phyloP scores from a whole-genome alignment of 2,113 vertebrate species.

The Naja naja region DNA sequence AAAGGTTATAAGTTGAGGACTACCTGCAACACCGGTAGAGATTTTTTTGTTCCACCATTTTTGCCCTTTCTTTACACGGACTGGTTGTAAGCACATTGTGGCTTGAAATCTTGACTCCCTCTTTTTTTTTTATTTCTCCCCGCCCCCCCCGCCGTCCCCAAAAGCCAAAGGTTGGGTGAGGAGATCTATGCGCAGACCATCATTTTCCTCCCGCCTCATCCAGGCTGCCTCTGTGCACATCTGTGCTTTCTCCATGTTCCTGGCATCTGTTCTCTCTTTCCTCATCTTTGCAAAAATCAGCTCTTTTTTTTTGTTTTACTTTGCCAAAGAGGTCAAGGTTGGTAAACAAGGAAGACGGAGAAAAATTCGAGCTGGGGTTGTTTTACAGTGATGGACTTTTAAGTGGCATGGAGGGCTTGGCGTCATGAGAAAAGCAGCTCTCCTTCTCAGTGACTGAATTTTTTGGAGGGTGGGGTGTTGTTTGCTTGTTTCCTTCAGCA shows the following conservation, averaged over 20 bases:
- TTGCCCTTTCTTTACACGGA: not conserved
- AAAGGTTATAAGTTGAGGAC: not conserved
- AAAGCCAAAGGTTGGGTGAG: not conserved
- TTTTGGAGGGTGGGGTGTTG: too few species aligned
- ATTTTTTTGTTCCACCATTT: not conserved
- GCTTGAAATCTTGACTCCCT: too few species aligned
- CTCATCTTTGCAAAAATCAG: not conserved
- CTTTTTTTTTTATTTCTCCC: too few species aligned
- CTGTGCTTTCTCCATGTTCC: not conserved
- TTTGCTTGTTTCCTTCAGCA: not conserved
- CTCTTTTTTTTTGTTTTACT: not conserved
- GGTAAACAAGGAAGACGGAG: not conserved
- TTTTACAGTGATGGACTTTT: not conserved
- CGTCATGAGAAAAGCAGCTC: not conserved
- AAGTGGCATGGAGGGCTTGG: not conserved
- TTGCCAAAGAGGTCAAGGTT: not conserved
- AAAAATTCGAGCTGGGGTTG: too few species aligned
- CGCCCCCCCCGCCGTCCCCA: rapidly evolving
- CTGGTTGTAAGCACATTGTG: too few species aligned
- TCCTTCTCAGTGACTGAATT: not conserved
- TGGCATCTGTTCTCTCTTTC: constrained; percentile 20
- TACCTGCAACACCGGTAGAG: not conserved
- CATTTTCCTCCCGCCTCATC: constrained; percentile 11
- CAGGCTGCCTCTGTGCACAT: constrained; percentile 18
- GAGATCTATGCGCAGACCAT: not conserved